A percentile compares a stretch with the other conserved stretches of the same genome.
These are phyloP conservation scores for Lacerta viridis DNA, from an alignment of 2,797 vertebrate genomes.

Conservation along the genomic window DNA sequence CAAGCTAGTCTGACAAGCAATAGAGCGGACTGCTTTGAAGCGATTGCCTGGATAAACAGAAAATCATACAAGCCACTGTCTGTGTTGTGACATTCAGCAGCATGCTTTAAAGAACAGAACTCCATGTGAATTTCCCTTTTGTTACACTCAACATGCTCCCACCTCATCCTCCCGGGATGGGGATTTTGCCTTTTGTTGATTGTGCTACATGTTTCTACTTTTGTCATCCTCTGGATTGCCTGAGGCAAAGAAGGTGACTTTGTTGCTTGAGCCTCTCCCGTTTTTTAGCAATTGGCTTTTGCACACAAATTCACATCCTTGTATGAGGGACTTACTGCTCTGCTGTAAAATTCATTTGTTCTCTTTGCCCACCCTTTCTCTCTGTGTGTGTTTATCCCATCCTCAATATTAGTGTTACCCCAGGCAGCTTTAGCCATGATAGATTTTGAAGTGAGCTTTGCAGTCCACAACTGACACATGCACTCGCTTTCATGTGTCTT, in stretches of 20 bases:
- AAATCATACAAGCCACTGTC: background rate
- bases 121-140: constrained; percentile 22
- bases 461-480: no score
- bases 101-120: constrained; percentile 2
- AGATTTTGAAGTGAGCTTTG: constrained; percentile 18
- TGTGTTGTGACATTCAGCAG: background rate
- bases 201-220: constrained; percentile 69
- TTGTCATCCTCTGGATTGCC: constrained; percentile 74
- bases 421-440: constrained; percentile 26
- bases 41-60: background rate
- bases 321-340: background rate
- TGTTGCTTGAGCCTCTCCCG: background rate
- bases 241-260: constrained; percentile 73
- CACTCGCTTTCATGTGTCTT: no score
- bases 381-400: background rate
- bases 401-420: background rate
- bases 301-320: constrained; percentile 28
- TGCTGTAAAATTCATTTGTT: background rate
- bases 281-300: constrained; percentile 49
- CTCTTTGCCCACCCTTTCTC: background rate
- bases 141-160: constrained; percentile 16
- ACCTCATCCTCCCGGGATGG: constrained; percentile 64
- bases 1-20: no score
- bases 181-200: constrained; percentile 72
- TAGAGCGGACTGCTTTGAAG: background rate